A percentile compares a stretch with the other conserved stretches of the same genome.
phyloP scores from a whole-genome alignment of 2,113 vertebrate genomes.

The Corvus moneduloides region DNA sequence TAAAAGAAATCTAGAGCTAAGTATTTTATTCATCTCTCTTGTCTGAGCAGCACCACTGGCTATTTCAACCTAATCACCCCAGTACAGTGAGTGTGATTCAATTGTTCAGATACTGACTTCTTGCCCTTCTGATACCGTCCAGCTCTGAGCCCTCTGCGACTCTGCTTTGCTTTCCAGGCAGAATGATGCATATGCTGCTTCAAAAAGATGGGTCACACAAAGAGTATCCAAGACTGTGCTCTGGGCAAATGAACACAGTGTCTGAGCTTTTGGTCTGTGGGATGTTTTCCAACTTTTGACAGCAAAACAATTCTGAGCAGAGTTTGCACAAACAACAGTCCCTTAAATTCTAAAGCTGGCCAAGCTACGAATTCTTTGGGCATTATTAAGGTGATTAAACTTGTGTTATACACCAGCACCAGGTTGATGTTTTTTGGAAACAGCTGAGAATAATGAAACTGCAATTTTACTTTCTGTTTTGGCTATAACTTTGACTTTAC shows the following conservation, averaged over 20 bases:
- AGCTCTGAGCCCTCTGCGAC: neutral
- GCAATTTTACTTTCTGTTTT: neutral
- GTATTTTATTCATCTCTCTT: neutral
- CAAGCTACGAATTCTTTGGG: neutral
- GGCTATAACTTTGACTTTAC: neutral
- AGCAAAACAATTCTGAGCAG: neutral
- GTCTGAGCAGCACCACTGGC: neutral
- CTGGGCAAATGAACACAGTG: neutral
- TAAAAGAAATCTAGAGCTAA: neutral
- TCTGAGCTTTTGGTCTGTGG: neutral
- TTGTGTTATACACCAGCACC: neutral
- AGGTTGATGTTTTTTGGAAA: neutral
- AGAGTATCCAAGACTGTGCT: neutral
- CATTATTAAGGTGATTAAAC: neutral
- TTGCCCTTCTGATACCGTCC: neutral
- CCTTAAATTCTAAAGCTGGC: neutral
- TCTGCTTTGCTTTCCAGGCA: neutral
- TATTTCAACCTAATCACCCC: neutral
- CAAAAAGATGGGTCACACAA: neutral
- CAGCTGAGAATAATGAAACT: neutral
- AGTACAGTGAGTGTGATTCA: neutral
- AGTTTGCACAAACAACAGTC: neutral
- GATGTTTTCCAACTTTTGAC: neutral
- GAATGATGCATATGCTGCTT: neutral
- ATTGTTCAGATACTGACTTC: neutral